These are phyloP conservation scores for Noctua fimbriata DNA, from an alignment of 2,888 invertebrate species.

Conservation along the genomic window DNA sequence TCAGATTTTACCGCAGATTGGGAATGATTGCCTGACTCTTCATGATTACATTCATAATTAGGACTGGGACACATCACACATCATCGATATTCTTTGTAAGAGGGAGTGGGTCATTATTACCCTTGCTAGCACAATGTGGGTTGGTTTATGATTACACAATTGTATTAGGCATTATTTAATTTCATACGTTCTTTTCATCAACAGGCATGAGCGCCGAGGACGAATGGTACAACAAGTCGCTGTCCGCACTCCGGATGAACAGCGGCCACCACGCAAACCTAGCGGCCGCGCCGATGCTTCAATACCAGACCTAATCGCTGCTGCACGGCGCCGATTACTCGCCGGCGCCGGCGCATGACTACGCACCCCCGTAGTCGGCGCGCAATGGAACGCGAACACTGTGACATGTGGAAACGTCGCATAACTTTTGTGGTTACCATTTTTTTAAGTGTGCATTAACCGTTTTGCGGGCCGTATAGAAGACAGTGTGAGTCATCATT, in stretches of 20 bases:
- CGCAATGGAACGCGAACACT: slow-evolving; percentile 43
- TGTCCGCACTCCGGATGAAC: slow-evolving; percentile 99
- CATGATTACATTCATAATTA: background rate
- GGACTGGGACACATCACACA: background rate
- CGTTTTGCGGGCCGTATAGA: background rate
- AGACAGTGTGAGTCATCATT: background rate
- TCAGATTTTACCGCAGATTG: background rate
- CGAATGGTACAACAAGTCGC: slow-evolving; percentile 99
- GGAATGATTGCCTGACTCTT: background rate
- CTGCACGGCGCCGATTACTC: slow-evolving; percentile 90
- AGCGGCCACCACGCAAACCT: slow-evolving; percentile 98
- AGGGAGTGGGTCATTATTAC: background rate
- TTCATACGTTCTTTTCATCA: slow-evolving; percentile 42
- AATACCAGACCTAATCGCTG: slow-evolving; percentile 98
- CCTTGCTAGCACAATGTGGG: background rate
- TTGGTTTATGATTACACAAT: background rate
- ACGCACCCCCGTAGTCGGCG: slow-evolving; percentile 83
- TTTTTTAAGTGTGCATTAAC: slow-evolving; percentile 39
- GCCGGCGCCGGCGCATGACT: slow-evolving; percentile 88
- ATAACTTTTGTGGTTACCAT: slow-evolving; percentile 39
- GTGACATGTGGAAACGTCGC: slow-evolving; percentile 62
- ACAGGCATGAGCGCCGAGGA: slow-evolving; percentile 97
- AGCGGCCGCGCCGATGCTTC: slow-evolving; percentile 98
- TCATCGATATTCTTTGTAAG: background rate
- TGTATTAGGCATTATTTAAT: background rate